phyloP scores from a whole-genome alignment of 1,140 invertebrate genomes.

The Pseudomyrmex sp. region DNA sequence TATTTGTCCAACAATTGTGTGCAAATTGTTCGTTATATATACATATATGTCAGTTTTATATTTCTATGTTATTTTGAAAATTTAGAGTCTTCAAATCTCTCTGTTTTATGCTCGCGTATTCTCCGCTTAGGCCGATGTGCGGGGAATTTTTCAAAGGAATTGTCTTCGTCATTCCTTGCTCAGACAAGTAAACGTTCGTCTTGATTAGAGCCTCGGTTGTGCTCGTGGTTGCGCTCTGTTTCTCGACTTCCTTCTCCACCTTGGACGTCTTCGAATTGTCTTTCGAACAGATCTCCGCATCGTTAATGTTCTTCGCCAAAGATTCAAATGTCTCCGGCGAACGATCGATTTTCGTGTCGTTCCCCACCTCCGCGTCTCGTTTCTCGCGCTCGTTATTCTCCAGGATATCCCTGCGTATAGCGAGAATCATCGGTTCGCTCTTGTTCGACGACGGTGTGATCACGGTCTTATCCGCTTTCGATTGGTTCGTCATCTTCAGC shows the following conservation, averaged over 20 bases:
- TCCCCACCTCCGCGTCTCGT: constrained; percentile 60
- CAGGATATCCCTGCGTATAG: constrained; percentile 75
- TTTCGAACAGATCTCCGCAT: constrained; percentile 65
- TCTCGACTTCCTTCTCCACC: neutral
- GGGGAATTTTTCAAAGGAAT: constrained; percentile 60
- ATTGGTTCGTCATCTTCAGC: constrained; percentile 75
- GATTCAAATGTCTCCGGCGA: constrained; percentile 32
- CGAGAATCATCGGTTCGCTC: constrained; percentile 57
- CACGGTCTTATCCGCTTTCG: constrained; percentile 56
- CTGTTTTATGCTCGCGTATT: constrained; percentile 74
- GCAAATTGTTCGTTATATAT: constrained; percentile 5
- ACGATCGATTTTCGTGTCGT: constrained; percentile 45
- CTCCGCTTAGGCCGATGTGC: constrained; percentile 51
- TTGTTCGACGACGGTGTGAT: constrained; percentile 40
- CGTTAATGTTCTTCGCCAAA: constrained; percentile 22
- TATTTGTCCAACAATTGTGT: constrained; percentile 21
- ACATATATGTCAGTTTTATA: constrained; percentile 54
- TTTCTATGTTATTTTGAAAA: constrained; percentile 55
- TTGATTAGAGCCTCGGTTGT: constrained; percentile 71
- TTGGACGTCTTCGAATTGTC: constrained; percentile 15
- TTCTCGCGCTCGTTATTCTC: constrained; percentile 78
- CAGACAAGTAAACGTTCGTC: constrained; percentile 74
- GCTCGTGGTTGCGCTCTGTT: neutral
- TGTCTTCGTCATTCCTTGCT: constrained; percentile 70
- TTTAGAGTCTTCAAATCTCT: constrained; percentile 78